These are phyloP conservation scores for Aegypius monachus DNA, from an alignment of 2,113 vertebrate species.

Conservation along the genomic window DNA sequence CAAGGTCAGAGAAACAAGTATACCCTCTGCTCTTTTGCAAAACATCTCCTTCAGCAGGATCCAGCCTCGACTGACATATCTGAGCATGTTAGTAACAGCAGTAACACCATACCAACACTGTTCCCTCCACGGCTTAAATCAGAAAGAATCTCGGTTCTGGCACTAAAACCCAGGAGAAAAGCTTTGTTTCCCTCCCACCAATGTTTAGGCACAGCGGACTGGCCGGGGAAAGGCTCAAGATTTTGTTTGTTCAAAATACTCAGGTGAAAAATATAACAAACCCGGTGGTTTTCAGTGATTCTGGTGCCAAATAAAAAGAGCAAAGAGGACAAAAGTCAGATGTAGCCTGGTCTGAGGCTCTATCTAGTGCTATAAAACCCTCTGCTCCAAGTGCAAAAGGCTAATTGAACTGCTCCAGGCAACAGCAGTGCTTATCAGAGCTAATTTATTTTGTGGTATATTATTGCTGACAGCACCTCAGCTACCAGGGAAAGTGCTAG, in stretches of 20 bases:
- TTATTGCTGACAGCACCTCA: background rate
- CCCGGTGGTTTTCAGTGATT: background rate
- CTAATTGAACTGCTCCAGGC: constrained; percentile 53
- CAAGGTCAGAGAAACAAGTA: background rate
- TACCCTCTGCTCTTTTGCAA: background rate
- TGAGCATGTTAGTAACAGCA: background rate
- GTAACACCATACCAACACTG: background rate
- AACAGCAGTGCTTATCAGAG: constrained; percentile 50
- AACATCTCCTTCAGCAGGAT: background rate
- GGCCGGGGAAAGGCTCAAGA: background rate
- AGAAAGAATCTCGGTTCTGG: background rate
- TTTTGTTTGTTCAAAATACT: background rate
- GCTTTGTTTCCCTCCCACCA: background rate
- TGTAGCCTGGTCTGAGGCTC: background rate
- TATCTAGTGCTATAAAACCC: background rate
- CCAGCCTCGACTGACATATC: background rate
- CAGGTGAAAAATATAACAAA: background rate
- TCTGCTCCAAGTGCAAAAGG: constrained; percentile 35
- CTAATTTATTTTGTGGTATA: constrained; percentile 23
- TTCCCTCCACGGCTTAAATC: background rate
- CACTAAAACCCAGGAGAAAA: background rate
- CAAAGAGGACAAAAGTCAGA: background rate
- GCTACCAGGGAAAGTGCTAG: background rate
- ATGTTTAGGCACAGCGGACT: background rate
- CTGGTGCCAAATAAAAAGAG: background rate